A percentile compares a stretch with the other conserved stretches of the same genome.
Conservation (phyloP, 1,140 invertebrate genomes). For the Euwallacea similis region DNA sequence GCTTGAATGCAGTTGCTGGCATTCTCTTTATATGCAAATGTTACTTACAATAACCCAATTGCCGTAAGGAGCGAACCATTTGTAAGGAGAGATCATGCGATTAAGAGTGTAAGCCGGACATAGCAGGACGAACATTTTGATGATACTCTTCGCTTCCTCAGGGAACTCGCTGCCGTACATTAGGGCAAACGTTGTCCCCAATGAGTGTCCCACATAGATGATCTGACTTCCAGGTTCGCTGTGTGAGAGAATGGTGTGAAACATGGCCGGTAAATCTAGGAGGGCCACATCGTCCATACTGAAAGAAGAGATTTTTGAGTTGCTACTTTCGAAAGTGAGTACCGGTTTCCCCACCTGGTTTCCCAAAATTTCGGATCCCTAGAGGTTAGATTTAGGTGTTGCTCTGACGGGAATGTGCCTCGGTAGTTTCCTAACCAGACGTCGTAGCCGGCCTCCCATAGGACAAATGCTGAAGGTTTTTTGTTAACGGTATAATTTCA, state of each 20-base stretch:
- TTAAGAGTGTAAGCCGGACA: slow-evolving; percentile 48
- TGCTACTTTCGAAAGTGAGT: not conserved
- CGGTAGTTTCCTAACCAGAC: slow-evolving; percentile 72
- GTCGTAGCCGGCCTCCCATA: slow-evolving; percentile 64
- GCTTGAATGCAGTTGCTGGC: too few relatives aligned
- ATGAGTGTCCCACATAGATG: slow-evolving; percentile 61
- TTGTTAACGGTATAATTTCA: too few relatives aligned
- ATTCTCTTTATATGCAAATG: not conserved
- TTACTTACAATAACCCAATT: slow-evolving; percentile 46
- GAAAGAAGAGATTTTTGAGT: not conserved
- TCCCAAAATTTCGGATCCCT: slow-evolving; percentile 57
- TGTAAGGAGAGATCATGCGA: slow-evolving; percentile 46
- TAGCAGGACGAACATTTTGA: slow-evolving; percentile 47
- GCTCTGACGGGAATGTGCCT: slow-evolving; percentile 65
- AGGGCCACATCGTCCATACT: slow-evolving; percentile 61
- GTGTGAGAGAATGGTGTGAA: slow-evolving; percentile 57
- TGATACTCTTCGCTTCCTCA: slow-evolving; percentile 47
- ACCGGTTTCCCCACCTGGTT: slow-evolving; percentile 56
- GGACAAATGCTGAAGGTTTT: slow-evolving; percentile 43
- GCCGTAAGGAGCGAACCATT: slow-evolving; percentile 41
- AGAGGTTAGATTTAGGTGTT: slow-evolving; percentile 52
- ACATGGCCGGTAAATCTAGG: slow-evolving; percentile 62
- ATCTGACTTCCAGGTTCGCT: slow-evolving; percentile 55
- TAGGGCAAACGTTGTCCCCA: slow-evolving; percentile 52
- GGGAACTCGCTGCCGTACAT: slow-evolving; percentile 54